Conservation (phyloP, 2,888 invertebrate genomes). For the Melieria crassipennis region DNA sequence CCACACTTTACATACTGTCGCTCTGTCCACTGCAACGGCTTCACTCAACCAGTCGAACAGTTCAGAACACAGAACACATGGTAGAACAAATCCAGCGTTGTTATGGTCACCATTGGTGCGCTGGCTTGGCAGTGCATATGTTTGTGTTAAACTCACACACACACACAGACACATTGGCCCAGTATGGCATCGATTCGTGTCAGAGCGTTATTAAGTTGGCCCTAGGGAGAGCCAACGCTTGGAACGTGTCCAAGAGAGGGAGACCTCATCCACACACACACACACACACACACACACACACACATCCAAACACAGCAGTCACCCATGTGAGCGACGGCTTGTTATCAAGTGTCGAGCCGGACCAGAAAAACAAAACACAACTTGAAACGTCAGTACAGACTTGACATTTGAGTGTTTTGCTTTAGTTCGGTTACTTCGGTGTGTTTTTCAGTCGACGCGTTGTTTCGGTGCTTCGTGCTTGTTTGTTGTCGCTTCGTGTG, state of each 20-base stretch:
- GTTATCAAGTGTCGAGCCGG: not conserved
- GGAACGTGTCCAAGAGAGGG: not conserved
- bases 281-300: not conserved
- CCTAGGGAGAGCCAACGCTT: not conserved
- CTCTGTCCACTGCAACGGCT: too few relatives aligned
- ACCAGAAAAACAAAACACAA: constrained; percentile 35
- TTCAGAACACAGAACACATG: constrained; percentile 6
- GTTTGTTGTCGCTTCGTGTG: constrained; percentile 8
- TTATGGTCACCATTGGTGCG: not conserved
- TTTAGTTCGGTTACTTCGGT: constrained; percentile 14
- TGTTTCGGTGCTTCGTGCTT: constrained; percentile 16
- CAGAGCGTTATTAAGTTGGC: constrained; percentile 24
- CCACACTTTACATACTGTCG: too few relatives aligned
- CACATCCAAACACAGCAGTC: not conserved
- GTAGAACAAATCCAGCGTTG: constrained; percentile 1
- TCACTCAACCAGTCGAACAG: not conserved
- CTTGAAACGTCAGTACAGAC: constrained; percentile 54
- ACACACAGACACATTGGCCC: not conserved
- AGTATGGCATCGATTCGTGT: not conserved
- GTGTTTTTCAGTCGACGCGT: not conserved
- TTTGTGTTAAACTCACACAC: not conserved
- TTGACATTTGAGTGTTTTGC: constrained; percentile 58
- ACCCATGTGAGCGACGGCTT: not conserved
- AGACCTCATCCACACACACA: not conserved
- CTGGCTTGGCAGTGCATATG: not conserved